phyloP scores from a whole-genome alignment of 2,113 vertebrate species.

The Colius striatus region DNA sequence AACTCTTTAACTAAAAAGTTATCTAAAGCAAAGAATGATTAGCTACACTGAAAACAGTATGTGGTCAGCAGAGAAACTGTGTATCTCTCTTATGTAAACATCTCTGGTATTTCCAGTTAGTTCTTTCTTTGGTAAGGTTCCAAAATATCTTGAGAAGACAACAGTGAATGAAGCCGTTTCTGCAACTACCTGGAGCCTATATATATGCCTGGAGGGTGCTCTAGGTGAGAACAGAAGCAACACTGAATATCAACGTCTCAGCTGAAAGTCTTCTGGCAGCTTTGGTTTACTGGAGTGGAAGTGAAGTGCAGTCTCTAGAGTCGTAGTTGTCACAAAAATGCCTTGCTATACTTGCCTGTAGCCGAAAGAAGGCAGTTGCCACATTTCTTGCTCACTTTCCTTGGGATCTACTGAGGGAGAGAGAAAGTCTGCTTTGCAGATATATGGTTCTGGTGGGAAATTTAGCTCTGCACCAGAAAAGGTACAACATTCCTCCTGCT shows the following conservation, averaged over 20 bases:
- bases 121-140: neutral
- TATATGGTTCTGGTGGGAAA: slow-evolving; percentile 58
- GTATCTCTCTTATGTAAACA: neutral
- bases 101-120: neutral
- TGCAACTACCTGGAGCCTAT: neutral
- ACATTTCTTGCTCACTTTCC: slow-evolving; percentile 53
- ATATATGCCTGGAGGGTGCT: neutral
- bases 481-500: slow-evolving; percentile 53
- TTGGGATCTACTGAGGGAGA: slow-evolving; percentile 48
- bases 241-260: neutral
- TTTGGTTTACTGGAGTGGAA: neutral
- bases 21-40: neutral
- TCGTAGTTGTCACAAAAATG: neutral
- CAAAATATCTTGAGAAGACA: neutral
- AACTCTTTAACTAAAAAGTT: neutral
- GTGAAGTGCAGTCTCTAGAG: neutral
- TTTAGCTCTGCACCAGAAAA: slow-evolving; percentile 62
- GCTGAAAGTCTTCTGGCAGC: neutral
- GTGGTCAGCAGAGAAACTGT: neutral
- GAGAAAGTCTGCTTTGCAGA: slow-evolving; percentile 52
- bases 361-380: slow-evolving; percentile 49
- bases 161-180: neutral
- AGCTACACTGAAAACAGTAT: neutral
- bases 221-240: neutral
- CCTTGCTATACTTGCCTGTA: slow-evolving; percentile 62